phyloP scores from a whole-genome alignment of 1,140 invertebrate genomes.

The Cherax quadricarinatus region DNA sequence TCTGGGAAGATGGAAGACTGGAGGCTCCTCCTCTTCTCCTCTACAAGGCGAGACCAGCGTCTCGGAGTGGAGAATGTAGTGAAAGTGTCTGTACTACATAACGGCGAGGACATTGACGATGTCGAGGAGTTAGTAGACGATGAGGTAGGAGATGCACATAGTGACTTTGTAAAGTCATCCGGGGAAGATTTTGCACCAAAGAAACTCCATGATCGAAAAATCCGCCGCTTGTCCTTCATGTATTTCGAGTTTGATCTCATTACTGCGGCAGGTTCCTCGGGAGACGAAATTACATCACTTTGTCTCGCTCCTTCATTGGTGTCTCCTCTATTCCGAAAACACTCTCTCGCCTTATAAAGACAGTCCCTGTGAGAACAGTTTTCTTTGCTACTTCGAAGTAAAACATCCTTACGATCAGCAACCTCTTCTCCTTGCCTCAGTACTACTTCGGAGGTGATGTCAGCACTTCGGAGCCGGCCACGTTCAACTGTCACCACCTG shows the following conservation, averaged over 20 bases:
- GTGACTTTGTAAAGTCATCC: neutral
- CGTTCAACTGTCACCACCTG: neutral
- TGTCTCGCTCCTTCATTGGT: neutral
- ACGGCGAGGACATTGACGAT: constrained; percentile 13
- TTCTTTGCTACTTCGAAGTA: neutral
- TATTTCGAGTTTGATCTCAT: constrained; percentile 6
- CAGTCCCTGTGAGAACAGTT: neutral
- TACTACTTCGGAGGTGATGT: neutral
- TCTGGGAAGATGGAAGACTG: constrained; percentile 48
- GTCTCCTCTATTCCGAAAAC: neutral
- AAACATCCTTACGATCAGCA: neutral
- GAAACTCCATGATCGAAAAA: constrained; percentile 34
- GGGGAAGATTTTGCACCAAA: constrained; percentile 1
- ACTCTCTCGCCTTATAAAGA: neutral
- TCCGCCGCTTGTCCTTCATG: constrained; percentile 25
- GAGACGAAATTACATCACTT: neutral
- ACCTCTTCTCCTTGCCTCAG: neutral
- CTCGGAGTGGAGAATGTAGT: constrained; percentile 12
- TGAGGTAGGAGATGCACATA: neutral
- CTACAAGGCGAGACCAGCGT: constrained; percentile 25
- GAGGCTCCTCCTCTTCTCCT: constrained; percentile 12
- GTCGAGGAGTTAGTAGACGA: neutral
- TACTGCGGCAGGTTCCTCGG: neutral
- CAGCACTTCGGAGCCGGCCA: neutral
- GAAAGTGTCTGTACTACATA: neutral